Evolutionary conservation across 2,113 vertebrate species (phyloP), one percentile per base, ranked within the genome.

Genomic region (Rhodinocichla rosea): DNA sequence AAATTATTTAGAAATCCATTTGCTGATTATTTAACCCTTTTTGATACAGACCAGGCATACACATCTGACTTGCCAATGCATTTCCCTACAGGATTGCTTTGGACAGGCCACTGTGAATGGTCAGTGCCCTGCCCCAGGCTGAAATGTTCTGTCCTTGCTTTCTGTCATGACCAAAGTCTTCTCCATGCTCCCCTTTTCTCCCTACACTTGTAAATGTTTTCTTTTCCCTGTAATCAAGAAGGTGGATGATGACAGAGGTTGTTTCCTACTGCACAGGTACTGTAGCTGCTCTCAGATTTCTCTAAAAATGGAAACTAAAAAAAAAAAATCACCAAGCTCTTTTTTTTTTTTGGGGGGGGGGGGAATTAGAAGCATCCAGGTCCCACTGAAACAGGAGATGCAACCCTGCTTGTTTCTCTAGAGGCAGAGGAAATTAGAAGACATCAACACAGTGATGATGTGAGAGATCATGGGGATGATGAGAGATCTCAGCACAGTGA

Each of bases 21-120:
- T 74, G 19, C 12, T 69, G 26, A 42, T 24, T 42, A 24, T 70
- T 70, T 49, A 59, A 50, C 11, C 6, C 8, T 64, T 44, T 33
- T 53, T 33, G 20, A 23, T 44, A 13, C 20, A 45, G 69, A 32
- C 17, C 15, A 35, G 47, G 24, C 1, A 8, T 16, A 24, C 2
- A 2, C 5, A 12, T 53, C 15, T 15, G 49, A 12, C 11, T 44
- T 12, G 0, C 15, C 8, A 0, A 0, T 30, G 8, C 19, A 59
- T 86, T 81, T 71, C 33, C 33, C 35, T 40, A 10, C 1, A 1
- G 39, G 59, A 47, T 37, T 71, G 6, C 68, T 84, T 64, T 55
- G 68, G 37, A 39, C 35, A 20, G 1, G 0, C 15, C 32, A 11
- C 15, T 53, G n/a, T 2, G 42, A 3, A 42, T 7, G 57, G 24